Conservation (phyloP, 2,113 vertebrate species). For the Xenopus borealis region DNA sequence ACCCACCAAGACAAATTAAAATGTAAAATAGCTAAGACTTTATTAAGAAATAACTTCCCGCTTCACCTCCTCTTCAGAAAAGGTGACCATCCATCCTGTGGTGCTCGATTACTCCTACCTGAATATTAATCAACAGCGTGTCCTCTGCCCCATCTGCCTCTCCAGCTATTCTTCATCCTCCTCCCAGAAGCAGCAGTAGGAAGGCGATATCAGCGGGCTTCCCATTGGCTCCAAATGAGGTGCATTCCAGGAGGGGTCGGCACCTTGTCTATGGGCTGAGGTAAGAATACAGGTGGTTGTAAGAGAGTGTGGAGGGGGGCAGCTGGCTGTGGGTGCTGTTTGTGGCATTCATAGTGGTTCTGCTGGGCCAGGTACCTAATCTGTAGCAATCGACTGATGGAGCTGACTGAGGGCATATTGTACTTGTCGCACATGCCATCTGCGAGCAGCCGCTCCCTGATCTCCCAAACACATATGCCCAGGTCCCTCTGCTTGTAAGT, state of each 20-base stretch:
- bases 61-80: no score
- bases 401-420: constrained; percentile 96
- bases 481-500: constrained; percentile 99
- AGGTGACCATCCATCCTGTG: no score
- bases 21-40: no score
- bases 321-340: constrained; percentile 83
- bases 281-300: constrained; percentile 97
- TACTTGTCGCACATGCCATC: constrained; percentile 98
- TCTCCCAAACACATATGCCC: constrained; percentile 99
- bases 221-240: no score
- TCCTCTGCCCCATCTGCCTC: no score
- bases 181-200: no score
- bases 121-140: no score
- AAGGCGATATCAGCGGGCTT: no score
- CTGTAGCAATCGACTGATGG: constrained; percentile 97
- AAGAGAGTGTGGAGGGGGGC: constrained; percentile 83
- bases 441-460: constrained; percentile 93
- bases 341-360: constrained; percentile 87
- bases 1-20: no score
- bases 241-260: constrained; percentile 87
- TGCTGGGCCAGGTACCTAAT: constrained; percentile 95
- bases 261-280: constrained; percentile 85
- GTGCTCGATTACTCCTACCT: no score
- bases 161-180: no score
- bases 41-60: no score